phyloP scores from a whole-genome alignment of 2,888 invertebrate genomes.

The Mythimna impura region DNA sequence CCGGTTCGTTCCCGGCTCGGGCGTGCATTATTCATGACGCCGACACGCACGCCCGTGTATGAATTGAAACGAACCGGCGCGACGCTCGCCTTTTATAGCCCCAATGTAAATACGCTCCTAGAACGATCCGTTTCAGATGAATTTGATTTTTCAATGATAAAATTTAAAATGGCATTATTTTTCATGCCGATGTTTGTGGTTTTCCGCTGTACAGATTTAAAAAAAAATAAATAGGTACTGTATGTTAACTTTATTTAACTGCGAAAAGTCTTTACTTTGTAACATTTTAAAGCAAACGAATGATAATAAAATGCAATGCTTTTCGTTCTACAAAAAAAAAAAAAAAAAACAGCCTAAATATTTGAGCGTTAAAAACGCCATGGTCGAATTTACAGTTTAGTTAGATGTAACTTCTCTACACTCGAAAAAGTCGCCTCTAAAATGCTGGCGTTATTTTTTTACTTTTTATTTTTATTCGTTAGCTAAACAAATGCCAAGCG shows the following conservation, averaged over 20 bases:
- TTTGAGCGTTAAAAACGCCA: slow-evolving; percentile 53
- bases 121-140: slow-evolving; percentile 53
- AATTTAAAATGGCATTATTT: slow-evolving; percentile 56
- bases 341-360: slow-evolving; percentile 29
- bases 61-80: slow-evolving; percentile 72
- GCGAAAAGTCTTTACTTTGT: slow-evolving; percentile 19
- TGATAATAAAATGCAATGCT: slow-evolving; percentile 48
- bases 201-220: neutral
- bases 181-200: slow-evolving; percentile 30
- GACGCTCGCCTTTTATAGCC: slow-evolving; percentile 70
- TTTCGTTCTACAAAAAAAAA: slow-evolving; percentile 32
- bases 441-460: slow-evolving; percentile 37
- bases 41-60: slow-evolving; percentile 73
- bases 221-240: neutral
- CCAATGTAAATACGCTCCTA: slow-evolving; percentile 71
- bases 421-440: slow-evolving; percentile 42
- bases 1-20: slow-evolving; percentile 54
- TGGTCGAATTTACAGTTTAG: slow-evolving; percentile 48
- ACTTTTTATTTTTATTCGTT: slow-evolving; percentile 47
- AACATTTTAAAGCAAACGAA: slow-evolving; percentile 41
- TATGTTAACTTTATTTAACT: neutral
- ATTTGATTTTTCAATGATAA: slow-evolving; percentile 65
- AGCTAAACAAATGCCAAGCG: slow-evolving; percentile 49
- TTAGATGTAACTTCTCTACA: slow-evolving; percentile 53
- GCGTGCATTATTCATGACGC: slow-evolving; percentile 73